phyloP scores from a whole-genome alignment of 2,113 vertebrate genomes.

The Burhinus oedicnemus region DNA sequence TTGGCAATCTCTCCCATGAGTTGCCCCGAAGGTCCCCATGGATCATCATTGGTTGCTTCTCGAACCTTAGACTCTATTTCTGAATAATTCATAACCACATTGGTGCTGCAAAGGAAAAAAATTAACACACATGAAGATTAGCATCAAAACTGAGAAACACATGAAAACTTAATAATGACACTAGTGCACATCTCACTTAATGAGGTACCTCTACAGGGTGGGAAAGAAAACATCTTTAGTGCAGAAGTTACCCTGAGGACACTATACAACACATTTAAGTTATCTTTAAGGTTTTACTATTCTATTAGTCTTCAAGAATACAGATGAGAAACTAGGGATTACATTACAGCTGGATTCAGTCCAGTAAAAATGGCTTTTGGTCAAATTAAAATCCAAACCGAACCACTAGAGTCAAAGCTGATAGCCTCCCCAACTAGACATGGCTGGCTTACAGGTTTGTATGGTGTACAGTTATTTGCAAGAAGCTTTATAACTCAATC shows the following conservation, averaged over 20 bases:
- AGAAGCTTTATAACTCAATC: conserved; percentile 14
- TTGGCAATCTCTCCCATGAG: conserved; percentile 97
- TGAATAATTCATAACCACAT: conserved; percentile 99
- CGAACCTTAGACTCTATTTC: conserved; percentile 99
- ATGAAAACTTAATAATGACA: conserved; percentile 86
- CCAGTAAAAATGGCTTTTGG: conserved; percentile 64
- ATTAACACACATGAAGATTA: conserved; percentile 79
- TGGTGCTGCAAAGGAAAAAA: conserved; percentile 88
- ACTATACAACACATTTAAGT: conserved; percentile 71
- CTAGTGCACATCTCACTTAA: conserved; percentile 74
- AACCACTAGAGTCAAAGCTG: conserved; percentile 25
- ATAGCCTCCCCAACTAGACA: background rate
- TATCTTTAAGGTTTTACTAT: conserved; percentile 74
- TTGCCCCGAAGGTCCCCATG: conserved; percentile 98
- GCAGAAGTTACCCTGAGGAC: conserved; percentile 74
- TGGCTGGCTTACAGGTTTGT: background rate
- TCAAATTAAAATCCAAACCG: conserved; percentile 68
- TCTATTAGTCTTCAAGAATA: conserved; percentile 74
- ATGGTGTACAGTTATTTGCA: background rate
- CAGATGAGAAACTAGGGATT: conserved; percentile 61
- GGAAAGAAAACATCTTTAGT: conserved; percentile 72
- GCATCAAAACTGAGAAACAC: conserved; percentile 83
- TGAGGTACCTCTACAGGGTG: conserved; percentile 77
- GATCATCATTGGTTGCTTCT: conserved; percentile 98
- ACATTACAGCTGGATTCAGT: conserved; percentile 57